These are phyloP conservation scores for Torymus aiolomorphi DNA, from an alignment of 2,888 invertebrate genomes.

Conservation along the genomic window DNA sequence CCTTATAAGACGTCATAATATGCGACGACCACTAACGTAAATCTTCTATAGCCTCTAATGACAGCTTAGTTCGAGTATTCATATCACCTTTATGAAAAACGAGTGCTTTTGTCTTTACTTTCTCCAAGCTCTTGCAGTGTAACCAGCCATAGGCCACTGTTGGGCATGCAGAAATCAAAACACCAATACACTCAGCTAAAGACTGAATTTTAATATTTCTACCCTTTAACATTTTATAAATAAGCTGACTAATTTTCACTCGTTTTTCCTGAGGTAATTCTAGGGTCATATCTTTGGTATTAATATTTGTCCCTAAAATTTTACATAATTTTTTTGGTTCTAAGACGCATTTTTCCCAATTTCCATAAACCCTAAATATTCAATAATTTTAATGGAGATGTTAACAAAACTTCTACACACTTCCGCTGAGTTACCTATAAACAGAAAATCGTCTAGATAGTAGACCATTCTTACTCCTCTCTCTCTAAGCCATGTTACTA, in stretches of 20 bases:
- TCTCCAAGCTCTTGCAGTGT: conserved; percentile 48
- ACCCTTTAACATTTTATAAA: background rate
- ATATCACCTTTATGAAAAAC: background rate
- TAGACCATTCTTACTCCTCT: conserved; percentile 1
- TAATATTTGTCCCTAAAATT: too few species aligned
- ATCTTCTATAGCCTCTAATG: conserved; percentile 8
- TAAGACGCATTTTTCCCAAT: conserved; percentile 32
- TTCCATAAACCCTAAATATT: conserved; percentile 29
- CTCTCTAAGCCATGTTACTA: background rate
- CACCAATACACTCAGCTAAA: conserved; percentile 32
- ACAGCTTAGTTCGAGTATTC: conserved; percentile 39
- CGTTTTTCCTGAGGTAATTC: too few species aligned
- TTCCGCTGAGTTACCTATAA: background rate
- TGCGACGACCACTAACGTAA: conserved; percentile 3
- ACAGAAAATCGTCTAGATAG: conserved; percentile 22
- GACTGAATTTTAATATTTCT: background rate
- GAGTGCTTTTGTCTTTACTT: background rate
- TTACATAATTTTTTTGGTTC: too few species aligned
- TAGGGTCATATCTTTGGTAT: too few species aligned
- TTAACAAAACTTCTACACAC: background rate
- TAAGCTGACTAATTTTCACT: too few species aligned
- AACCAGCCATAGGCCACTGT: conserved; percentile 51
- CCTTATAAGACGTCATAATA: background rate
- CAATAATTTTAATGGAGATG: background rate
- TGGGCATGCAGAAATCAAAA: conserved; percentile 52